These are phyloP conservation scores for Odontomyia ornata DNA, from an alignment of 2,888 invertebrate genomes.

Conservation along the genomic window DNA sequence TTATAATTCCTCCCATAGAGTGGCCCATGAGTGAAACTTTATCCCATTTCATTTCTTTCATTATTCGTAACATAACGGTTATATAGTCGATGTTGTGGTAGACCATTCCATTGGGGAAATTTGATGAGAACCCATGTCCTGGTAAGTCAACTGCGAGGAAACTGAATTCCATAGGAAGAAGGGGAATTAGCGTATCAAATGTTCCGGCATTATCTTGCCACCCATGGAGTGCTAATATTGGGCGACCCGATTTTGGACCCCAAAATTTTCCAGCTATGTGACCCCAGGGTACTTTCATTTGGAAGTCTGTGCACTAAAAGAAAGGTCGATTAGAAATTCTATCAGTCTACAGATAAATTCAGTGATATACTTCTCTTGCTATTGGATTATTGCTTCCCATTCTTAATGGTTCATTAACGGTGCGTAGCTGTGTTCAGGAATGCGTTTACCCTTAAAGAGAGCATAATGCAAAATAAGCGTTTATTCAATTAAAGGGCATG, in stretches of 20 bases:
- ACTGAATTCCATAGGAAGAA: conserved; percentile 66
- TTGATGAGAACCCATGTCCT: conserved; percentile 77
- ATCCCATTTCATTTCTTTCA: conserved; percentile 74
- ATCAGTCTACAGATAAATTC: too few species aligned
- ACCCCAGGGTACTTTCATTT: conserved; percentile 75
- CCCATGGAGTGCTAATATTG: conserved; percentile 77
- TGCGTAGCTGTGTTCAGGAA: too few species aligned
- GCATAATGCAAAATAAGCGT: too few species aligned
- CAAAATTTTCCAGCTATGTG: conserved; percentile 76
- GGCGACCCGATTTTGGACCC: conserved; percentile 71
- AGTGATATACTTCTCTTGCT: neutral
- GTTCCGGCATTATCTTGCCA: conserved; percentile 83
- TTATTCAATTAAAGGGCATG: too few species aligned
- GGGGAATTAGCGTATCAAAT: conserved; percentile 75
- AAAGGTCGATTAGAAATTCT: too few species aligned
- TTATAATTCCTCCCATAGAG: conserved; percentile 73
- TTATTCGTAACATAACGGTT: conserved; percentile 67
- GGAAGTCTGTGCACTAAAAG: conserved; percentile 69
- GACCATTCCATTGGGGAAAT: conserved; percentile 70
- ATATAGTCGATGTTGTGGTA: conserved; percentile 65
- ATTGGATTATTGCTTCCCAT: neutral
- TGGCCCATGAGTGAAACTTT: conserved; percentile 75
- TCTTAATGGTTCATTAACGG: too few species aligned
- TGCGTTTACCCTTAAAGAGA: too few species aligned
- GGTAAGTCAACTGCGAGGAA: conserved; percentile 74